These are phyloP conservation scores for Conchocele bisecta DNA, from an alignment of 2,888 invertebrate species.

Conservation along the genomic window DNA sequence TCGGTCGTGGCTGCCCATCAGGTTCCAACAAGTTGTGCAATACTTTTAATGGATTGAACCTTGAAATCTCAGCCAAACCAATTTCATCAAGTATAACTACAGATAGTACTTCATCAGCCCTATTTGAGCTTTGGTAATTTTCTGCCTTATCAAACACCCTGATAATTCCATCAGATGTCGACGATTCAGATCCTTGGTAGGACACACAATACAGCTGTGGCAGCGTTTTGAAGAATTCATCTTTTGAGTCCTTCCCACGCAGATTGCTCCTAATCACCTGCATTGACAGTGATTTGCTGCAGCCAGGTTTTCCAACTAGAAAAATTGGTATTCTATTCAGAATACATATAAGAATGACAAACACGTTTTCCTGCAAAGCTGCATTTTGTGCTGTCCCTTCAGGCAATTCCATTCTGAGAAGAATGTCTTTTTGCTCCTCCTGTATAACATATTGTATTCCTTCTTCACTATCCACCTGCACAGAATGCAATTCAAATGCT, in stretches of 20 bases:
- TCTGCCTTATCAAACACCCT: conserved; percentile 71
- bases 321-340: conserved; percentile 68
- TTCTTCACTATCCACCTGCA: neutral
- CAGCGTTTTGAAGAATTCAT: conserved; percentile 58
- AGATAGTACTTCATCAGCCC: conserved; percentile 56
- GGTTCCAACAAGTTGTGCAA: conserved; percentile 70
- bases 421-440: conserved; percentile 60
- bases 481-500: conserved; percentile 8
- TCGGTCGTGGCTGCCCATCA: conserved; percentile 49
- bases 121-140: conserved; percentile 60
- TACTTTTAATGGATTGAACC: conserved; percentile 72
- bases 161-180: conserved; percentile 71
- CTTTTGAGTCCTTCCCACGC: conserved; percentile 65
- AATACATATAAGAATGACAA: conserved; percentile 68
- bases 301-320: conserved; percentile 71
- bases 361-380: conserved; percentile 69
- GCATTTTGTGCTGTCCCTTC: conserved; percentile 65
- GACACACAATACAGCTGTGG: conserved; percentile 67
- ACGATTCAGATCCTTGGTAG: conserved; percentile 71
- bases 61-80: conserved; percentile 71
- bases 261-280: conserved; percentile 67
- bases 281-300: conserved; percentile 70
- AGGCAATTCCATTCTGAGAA: conserved; percentile 65
- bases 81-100: conserved; percentile 75
- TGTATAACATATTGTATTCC: conserved; percentile 45